These are phyloP conservation scores for Melanchra persicariae DNA, from an alignment of 2,888 invertebrate species.

Conservation along the genomic window DNA sequence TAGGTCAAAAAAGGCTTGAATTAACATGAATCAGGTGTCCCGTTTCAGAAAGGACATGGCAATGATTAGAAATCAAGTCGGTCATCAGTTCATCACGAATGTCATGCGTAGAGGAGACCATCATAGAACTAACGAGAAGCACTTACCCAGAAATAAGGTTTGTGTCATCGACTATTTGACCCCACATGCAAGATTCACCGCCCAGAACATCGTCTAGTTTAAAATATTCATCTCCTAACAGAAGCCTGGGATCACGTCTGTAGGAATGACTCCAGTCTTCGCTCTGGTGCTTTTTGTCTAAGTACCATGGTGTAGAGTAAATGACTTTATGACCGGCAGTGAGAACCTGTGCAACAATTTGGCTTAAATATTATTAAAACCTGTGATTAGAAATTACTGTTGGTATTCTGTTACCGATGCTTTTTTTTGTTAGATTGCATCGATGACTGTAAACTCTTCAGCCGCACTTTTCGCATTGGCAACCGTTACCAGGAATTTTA, in stretches of 20 bases:
- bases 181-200: constrained; percentile 98
- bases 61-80: not conserved
- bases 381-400: not conserved
- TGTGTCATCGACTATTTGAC: constrained; percentile 94
- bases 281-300: constrained; percentile 91
- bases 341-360: constrained; percentile 32
- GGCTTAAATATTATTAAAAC: not conserved
- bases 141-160: constrained; percentile 88
- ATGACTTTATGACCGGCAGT: constrained; percentile 89
- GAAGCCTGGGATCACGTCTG: constrained; percentile 92
- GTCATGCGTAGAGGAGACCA: not conserved
- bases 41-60: not conserved
- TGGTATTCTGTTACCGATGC: not conserved
- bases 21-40: not conserved
- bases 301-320: constrained; percentile 96
- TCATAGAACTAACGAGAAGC: not conserved
- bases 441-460: too few species aligned
- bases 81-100: not conserved
- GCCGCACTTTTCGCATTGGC: too few species aligned
- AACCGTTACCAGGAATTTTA: too few species aligned
- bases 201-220: constrained; percentile 93
- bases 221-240: constrained; percentile 77
- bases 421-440: not conserved
- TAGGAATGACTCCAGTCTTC: constrained; percentile 94
- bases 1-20: not conserved